phyloP scores from a whole-genome alignment of 1,140 invertebrate species.

The Acromyrmex heyeri region DNA sequence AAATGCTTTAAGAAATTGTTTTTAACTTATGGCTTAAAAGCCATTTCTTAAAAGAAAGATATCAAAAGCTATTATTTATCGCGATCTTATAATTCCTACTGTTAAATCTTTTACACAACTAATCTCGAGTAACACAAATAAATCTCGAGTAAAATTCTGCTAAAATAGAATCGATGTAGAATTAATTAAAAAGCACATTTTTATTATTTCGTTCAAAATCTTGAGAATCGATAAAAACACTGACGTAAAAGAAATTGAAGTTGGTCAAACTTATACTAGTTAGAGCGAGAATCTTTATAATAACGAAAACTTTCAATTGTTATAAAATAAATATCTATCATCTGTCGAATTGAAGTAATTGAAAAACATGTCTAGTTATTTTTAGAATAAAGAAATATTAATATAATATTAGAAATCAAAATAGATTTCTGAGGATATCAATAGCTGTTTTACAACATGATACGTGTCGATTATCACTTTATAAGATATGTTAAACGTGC shows the following conservation, averaged over 20 bases:
- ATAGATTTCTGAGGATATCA: neutral
- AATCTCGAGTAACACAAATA: neutral
- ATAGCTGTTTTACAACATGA: neutral
- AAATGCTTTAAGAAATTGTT: neutral
- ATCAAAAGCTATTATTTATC: neutral
- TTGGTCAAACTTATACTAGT: neutral
- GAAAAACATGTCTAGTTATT: neutral
- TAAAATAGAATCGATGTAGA: neutral
- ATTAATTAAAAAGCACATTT: neutral
- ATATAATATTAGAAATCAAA: neutral
- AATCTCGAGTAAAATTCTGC: neutral
- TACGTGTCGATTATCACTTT: neutral
- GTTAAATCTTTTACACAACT: neutral
- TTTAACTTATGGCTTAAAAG: neutral
- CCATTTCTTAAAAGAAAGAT: neutral
- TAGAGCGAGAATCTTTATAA: neutral
- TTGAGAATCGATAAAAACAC: neutral
- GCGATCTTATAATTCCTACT: neutral
- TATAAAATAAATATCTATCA: constrained; percentile 8
- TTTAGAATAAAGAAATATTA: neutral
- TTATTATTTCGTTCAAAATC: neutral
- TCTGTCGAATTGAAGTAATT: neutral
- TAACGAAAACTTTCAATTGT: neutral
- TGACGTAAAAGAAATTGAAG: neutral
- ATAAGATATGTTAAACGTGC: neutral